Conservation (phyloP, 2,888 invertebrate genomes). For the Amiota minor region DNA sequence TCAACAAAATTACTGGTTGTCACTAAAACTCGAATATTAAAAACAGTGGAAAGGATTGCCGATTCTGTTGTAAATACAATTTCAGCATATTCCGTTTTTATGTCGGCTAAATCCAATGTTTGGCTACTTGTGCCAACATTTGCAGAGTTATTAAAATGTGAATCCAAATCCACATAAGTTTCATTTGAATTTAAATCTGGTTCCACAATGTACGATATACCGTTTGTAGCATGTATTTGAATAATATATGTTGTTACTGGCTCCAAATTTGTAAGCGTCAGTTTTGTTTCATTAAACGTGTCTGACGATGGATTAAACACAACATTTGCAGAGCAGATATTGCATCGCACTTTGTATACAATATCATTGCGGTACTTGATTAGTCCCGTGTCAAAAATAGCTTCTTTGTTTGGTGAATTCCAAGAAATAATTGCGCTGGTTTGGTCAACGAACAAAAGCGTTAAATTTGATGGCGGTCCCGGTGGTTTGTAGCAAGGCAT, state of each 20-base stretch:
- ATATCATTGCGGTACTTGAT: slow-evolving; percentile 87
- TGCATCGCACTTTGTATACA: slow-evolving; percentile 88
- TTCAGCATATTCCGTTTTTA: slow-evolving; percentile 83
- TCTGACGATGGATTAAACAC: slow-evolving; percentile 79
- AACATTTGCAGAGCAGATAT: slow-evolving; percentile 82
- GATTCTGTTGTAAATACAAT: slow-evolving; percentile 94
- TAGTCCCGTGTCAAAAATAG: slow-evolving; percentile 18
- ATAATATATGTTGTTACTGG: slow-evolving; percentile 94
- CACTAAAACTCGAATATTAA: slow-evolving; percentile 85
- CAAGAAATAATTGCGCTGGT: slow-evolving; percentile 93
- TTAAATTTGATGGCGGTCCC: slow-evolving; percentile 90
- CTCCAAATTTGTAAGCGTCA: slow-evolving; percentile 92
- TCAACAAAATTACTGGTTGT: slow-evolving; percentile 89
- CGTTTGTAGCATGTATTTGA: slow-evolving; percentile 84
- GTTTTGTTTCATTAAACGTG: slow-evolving; percentile 90
- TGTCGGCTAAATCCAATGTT: slow-evolving; percentile 58
- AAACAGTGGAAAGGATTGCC: slow-evolving; percentile 85
- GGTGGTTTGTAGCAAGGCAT: slow-evolving; percentile 96
- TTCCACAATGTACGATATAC: slow-evolving; percentile 79
- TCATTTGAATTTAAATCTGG: slow-evolving; percentile 40
- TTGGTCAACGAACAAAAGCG: slow-evolving; percentile 91
- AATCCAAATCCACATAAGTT: slow-evolving; percentile 40
- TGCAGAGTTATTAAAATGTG: slow-evolving; percentile 38
- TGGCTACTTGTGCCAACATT: slow-evolving; percentile 36
- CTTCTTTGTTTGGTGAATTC: slow-evolving; percentile 79